Conservation (phyloP, 2,113 vertebrate genomes). For the Ammodytes marinus region DNA sequence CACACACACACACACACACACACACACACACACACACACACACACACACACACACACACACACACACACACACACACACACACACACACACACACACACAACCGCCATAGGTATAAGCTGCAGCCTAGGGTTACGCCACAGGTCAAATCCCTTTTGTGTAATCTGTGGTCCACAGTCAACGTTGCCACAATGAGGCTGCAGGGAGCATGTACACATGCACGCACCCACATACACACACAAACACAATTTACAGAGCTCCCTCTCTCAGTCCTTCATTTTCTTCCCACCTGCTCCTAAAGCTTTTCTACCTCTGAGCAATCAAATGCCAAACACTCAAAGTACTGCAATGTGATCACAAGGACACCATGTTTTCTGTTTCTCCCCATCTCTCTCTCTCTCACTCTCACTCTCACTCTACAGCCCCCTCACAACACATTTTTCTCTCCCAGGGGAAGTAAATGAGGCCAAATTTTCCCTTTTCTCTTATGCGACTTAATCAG, state of each 20-base stretch:
- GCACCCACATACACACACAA: conserved; percentile 8
- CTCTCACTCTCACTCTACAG: not conserved
- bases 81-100: not conserved
- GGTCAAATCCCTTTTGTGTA: conserved; percentile 51
- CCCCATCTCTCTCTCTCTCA: not conserved
- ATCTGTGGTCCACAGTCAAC: conserved; percentile 54
- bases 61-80: not conserved
- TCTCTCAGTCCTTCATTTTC: conserved; percentile 24
- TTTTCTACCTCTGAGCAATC: conserved; percentile 47
- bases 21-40: not conserved
- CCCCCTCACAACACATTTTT: conserved; percentile 29
- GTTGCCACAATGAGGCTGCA: conserved; percentile 56
- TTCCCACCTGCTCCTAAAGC: conserved; percentile 38
- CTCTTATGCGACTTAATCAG: conserved; percentile 78
- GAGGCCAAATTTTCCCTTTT: conserved; percentile 72
- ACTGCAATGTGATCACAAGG: conserved; percentile 75
- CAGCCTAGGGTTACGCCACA: conserved; percentile 59
- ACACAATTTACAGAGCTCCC: conserved; percentile 56
- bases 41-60: conserved; percentile 1
- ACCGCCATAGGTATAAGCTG: conserved; percentile 17
- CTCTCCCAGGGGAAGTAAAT: conserved; percentile 69
- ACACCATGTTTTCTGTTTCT: conserved; percentile 51
- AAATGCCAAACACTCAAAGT: conserved; percentile 67
- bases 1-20: not conserved
- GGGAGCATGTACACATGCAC: conserved; percentile 41